phyloP scores from a whole-genome alignment of 2,797 vertebrate genomes.

The Gorsachius magnificus region DNA sequence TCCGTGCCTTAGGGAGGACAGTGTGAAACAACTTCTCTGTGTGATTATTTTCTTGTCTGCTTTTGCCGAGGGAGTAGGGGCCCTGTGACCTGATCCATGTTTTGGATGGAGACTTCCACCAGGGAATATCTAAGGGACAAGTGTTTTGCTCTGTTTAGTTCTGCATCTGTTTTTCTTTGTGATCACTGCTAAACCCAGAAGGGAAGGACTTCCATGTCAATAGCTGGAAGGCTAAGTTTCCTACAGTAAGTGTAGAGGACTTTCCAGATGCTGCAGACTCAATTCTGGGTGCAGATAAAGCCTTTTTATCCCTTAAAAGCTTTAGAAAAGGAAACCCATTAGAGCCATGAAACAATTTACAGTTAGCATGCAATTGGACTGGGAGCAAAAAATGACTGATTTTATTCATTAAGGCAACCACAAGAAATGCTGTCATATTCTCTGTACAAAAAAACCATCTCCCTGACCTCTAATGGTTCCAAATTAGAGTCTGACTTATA shows the following conservation, averaged over 20 bases:
- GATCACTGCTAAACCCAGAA: neutral
- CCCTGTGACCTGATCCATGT: neutral
- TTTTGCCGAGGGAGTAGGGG: neutral
- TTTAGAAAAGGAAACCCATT: neutral
- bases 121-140: neutral
- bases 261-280: neutral
- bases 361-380: neutral
- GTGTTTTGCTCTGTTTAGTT: neutral
- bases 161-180: neutral
- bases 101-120: neutral
- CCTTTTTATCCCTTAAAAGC: neutral
- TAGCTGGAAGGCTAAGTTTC: neutral
- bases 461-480: neutral
- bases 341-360: neutral
- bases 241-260: neutral
- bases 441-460: neutral
- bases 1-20: neutral
- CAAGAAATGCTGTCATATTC: neutral
- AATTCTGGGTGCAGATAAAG: neutral
- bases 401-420: slow-evolving; percentile 3
- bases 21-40: neutral
- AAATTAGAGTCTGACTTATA: neutral
- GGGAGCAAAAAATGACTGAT: neutral
- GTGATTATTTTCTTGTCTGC: neutral
- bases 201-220: neutral